These are phyloP conservation scores for Catocala sponsa DNA, from an alignment of 2,888 invertebrate species.

Conservation along the genomic window DNA sequence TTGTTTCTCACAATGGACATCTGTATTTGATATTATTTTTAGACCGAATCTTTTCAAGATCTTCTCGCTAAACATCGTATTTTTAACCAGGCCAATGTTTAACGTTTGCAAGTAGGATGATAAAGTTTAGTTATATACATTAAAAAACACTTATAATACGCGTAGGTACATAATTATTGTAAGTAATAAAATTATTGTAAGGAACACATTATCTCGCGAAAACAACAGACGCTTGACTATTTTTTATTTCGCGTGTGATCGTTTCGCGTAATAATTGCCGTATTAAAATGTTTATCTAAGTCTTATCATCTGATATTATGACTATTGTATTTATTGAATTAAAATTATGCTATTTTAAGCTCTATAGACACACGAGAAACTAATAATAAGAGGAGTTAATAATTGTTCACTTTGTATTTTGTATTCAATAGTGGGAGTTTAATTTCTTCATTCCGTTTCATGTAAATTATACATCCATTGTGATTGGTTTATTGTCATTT, in stretches of 20 bases:
- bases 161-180: not conserved
- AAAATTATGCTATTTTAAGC: conserved; percentile 13
- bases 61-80: too few species aligned
- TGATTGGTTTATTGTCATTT: conserved; percentile 40
- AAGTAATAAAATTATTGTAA: not conserved
- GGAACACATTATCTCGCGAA: not conserved
- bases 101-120: too few species aligned
- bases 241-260: conserved; percentile 8
- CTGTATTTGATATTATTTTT: too few species aligned
- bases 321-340: conserved; percentile 2
- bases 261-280: conserved; percentile 2
- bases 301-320: conserved; percentile 5
- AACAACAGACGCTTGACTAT: not conserved
- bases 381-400: conserved; percentile 25
- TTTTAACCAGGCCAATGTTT: too few species aligned
- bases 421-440: conserved; percentile 43
- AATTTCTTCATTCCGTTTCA: conserved; percentile 43
- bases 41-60: too few species aligned
- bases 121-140: too few species aligned
- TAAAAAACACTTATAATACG: too few species aligned
- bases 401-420: conserved; percentile 25
- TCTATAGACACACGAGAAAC: conserved; percentile 20
- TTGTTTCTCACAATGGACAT: too few species aligned
- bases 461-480: conserved; percentile 45
- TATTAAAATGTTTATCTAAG: conserved; percentile 5